Base-by-base conservation (phyloP, 2,113 vertebrate species). In the Erythrocercus mccallii region DNA sequence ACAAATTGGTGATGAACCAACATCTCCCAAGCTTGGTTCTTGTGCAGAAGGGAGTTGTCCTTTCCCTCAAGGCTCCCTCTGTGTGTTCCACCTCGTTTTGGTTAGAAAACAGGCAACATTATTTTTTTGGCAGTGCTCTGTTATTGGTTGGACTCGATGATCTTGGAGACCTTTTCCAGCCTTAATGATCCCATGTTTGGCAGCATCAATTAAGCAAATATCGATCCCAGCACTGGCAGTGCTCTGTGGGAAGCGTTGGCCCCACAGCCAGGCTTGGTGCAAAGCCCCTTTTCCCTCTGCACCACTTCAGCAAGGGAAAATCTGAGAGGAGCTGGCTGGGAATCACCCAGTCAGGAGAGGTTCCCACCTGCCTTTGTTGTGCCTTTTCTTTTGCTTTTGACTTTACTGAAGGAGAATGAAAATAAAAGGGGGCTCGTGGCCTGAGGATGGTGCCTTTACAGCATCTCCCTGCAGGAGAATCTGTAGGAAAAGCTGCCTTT, bases 111-210 rank as follows among this genome's bases (percentile, higher is more conserved):
- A 5, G 22, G 20, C 53, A 71, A 17, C 23, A 1, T 40, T 30
- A 40, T 58, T 66, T 60, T 53, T 33, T 31, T 31, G 70, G 47
- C 79, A 61, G 47, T 22, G 40, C 62, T 19, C 9, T 9, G 20
- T 38, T 47, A 25, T 44, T 0, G 3, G 10, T 10, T 57, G 58
- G 44, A 37, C 66, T 42, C 2, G 0, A 40, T 0, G 0, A 17
- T 21, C 37, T 40, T 5, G 25, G 61, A 47, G 54, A n/a, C 53
- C 30, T 56, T 83, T 54, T 48, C 62, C 87, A 56, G 40, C 47
- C 70, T 31, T 76, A 22, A 35, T 58, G 70, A 74, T 45, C 31
- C 53, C 15, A 3, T 10, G 8, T 68, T 79, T 85, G 61, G 57
- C 27, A 38, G 37, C 37, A 69, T 38, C 22, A 40, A 69, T 83